Percentiles rank a stretch among this genome's conserved stretches.
These are phyloP conservation scores for Apotomis turbidana DNA, from an alignment of 2,888 invertebrate genomes.

Conservation along the genomic window DNA sequence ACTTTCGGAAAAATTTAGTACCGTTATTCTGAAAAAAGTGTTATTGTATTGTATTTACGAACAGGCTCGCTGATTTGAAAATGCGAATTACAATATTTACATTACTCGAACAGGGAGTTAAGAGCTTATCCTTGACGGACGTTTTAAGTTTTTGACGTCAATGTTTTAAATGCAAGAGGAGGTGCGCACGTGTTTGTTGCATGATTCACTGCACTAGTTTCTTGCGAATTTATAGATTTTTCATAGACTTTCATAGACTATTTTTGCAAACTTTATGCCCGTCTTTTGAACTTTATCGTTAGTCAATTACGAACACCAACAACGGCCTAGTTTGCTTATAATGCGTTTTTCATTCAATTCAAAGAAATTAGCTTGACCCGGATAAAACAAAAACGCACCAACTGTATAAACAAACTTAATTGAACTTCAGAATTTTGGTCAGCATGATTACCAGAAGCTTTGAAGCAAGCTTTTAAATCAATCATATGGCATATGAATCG, in stretches of 20 bases:
- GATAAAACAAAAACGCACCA: slow-evolving; percentile 12
- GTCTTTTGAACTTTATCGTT: slow-evolving; percentile 21
- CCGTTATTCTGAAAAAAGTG: slow-evolving; percentile 14
- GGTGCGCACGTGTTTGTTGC: slow-evolving; percentile 50
- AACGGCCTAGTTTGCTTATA: slow-evolving; percentile 15
- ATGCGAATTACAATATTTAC: slow-evolving; percentile 30
- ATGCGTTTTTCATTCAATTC: slow-evolving; percentile 4
- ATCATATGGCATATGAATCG: slow-evolving; percentile 13
- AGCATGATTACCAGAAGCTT: slow-evolving; percentile 7
- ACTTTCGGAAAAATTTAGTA: slow-evolving; percentile 12
- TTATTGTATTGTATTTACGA: slow-evolving; percentile 2
- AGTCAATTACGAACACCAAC: slow-evolving; percentile 16
- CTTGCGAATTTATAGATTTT: slow-evolving; percentile 37
- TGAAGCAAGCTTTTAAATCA: slow-evolving; percentile 6
- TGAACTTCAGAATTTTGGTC: slow-evolving; percentile 6
- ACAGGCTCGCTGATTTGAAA: slow-evolving; percentile 15
- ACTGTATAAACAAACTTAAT: slow-evolving; percentile 24
- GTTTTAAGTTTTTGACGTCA: slow-evolving; percentile 65
- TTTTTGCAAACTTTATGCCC: slow-evolving; percentile 16
- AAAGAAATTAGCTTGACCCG: slow-evolving; percentile 2
- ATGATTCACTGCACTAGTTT: slow-evolving; percentile 61
- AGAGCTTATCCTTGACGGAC: slow-evolving; percentile 53
- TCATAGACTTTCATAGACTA: slow-evolving; percentile 18
- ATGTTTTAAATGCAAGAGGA: slow-evolving; percentile 62
- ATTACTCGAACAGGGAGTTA: slow-evolving; percentile 28